Evolutionary conservation across 2,888 invertebrate species (phyloP), one percentile per base, ranked within the genome.

Genomic region (Xanthia icteritia): DNA sequence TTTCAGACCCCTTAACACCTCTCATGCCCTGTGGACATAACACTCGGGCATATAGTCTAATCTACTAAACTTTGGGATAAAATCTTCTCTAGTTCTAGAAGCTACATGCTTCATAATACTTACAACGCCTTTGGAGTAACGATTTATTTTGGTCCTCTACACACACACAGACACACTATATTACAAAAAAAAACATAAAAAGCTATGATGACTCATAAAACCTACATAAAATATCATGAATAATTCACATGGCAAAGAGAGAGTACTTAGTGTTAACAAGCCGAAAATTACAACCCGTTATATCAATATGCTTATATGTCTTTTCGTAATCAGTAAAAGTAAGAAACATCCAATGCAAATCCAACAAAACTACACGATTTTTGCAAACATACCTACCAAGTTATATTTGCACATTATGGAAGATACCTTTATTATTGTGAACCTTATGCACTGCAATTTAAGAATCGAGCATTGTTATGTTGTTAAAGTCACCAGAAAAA

Each of bases 291-390:
- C 67, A 45, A 71, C 58, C 73, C 60, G 72, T 77, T 77, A 68
- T 76, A 70, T 67, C 75, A 66, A 73, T 78, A 77, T 42, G n/a
- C 69, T 17, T 42, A 1, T 36, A 60, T 79, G 56, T 84, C 77
- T 84, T 86, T 84, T 86, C 84, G 75, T 84, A 83, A 84, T 64
- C 80, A 78, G 81, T 84, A 77, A 86, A 86, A 88, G 82, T 84
- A 79, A 45, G 64, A 61, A 79, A 73, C 45, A 78, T 63, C 63
- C 66, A 77, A 76, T 70, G 69, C 56, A 75, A 79, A 87, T 69
- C 42, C 65, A 73, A 77, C 76, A 65, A 73, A 83, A 56, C 31
- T 39, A 54, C 63, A 66, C 75, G 51, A 67, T 76, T 64, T 73
- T 74, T 64, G 36, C 39, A 60, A 77, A 75, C 54, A 71, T 39